A percentile compares a stretch with the other conserved stretches of the same genome.
Conservation (phyloP, 2,113 vertebrate species). For the Zosterops pallidus region DNA sequence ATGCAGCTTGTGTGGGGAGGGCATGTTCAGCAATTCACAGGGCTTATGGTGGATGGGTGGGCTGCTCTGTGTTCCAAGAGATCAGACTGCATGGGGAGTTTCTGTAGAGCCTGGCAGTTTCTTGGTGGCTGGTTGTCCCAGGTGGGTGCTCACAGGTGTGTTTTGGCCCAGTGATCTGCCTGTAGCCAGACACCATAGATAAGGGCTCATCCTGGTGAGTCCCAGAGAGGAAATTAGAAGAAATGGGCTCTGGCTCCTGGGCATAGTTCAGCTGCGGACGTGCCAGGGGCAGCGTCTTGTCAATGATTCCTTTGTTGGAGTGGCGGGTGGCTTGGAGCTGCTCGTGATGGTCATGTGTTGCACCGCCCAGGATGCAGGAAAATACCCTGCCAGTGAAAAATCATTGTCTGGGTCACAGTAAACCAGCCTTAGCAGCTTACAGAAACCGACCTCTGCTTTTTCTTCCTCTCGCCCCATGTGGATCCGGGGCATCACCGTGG, state of each 20-base stretch:
- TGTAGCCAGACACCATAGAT: rapidly evolving
- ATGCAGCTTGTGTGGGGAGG: not conserved
- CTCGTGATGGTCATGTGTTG: conserved; percentile 35
- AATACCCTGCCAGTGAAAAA: not conserved
- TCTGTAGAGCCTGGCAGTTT: not conserved
- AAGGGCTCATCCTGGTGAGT: not conserved
- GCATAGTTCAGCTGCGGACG: not conserved
- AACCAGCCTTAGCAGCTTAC: not conserved
- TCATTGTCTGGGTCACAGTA: not conserved
- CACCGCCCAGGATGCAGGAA: not conserved
- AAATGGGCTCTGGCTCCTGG: not conserved
- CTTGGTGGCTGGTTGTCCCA: rapidly evolving
- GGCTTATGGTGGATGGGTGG: not conserved
- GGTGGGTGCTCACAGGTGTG: not conserved
- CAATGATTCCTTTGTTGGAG: conserved; percentile 57
- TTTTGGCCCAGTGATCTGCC: rapidly evolving
- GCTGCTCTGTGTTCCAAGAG: not conserved
- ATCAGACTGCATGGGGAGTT: rapidly evolving
- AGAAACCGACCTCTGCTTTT: not conserved
- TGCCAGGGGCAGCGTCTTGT: not conserved
- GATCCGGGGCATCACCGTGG: rapidly evolving
- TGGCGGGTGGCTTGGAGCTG: not conserved
- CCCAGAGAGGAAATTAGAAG: not conserved
- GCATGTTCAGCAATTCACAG: not conserved
- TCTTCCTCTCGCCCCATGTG: rapidly evolving